phyloP scores from a whole-genome alignment of 2,113 vertebrate genomes.

The Ptychochromis oligacanthus region DNA sequence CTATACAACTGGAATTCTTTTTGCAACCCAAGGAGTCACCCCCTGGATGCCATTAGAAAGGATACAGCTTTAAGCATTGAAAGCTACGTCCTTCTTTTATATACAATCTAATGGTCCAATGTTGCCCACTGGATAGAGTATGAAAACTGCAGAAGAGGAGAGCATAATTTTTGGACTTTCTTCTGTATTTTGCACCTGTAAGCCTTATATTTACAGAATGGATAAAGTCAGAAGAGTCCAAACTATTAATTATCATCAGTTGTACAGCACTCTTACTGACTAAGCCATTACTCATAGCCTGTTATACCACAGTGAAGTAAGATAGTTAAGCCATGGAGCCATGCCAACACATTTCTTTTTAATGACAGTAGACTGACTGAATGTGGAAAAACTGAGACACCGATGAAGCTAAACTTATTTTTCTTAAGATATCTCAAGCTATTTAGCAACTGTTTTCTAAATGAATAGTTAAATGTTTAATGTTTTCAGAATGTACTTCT shows the following conservation, averaged over 20 bases:
- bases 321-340: background rate
- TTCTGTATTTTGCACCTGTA: background rate
- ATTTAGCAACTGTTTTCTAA: background rate
- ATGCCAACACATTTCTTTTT: background rate
- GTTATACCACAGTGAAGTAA: background rate
- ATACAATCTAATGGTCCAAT: background rate
- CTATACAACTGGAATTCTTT: background rate
- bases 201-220: background rate
- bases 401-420: background rate
- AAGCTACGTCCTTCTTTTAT: background rate
- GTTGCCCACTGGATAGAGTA: background rate
- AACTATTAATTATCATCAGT: no score
- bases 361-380: background rate
- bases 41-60: background rate
- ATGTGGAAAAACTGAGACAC: background rate
- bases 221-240: background rate
- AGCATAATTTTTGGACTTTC: background rate
- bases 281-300: no score
- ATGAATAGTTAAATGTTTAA: background rate
- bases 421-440: background rate
- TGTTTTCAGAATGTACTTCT: background rate
- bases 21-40: background rate
- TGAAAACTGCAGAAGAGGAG: background rate
- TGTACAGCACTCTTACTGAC: no score
- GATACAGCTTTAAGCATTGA: background rate